phyloP scores from a whole-genome alignment of 2,797 vertebrate species.

The Eurystomus glaucurus region DNA sequence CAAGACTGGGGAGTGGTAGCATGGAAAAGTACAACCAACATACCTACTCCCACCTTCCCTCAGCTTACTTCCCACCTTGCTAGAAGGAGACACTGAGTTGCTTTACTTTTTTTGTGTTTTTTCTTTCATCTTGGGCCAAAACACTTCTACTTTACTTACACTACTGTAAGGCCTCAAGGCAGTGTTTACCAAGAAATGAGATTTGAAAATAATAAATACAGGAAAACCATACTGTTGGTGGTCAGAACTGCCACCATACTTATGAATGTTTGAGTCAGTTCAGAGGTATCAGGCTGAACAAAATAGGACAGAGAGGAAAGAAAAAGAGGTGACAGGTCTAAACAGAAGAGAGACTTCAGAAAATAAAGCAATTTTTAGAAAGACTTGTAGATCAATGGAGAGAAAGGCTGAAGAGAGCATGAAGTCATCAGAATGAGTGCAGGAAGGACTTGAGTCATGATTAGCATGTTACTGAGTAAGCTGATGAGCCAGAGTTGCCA shows the following conservation, averaged over 20 bases:
- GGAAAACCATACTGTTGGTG: not conserved
- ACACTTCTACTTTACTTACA: not conserved
- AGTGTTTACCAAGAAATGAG: not conserved
- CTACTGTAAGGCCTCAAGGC: not conserved
- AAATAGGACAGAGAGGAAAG: not conserved
- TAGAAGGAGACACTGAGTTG: not conserved
- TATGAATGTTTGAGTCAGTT: not conserved
- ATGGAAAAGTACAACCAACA: not conserved
- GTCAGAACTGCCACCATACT: not conserved
- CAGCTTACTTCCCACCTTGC: not conserved
- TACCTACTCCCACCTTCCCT: not conserved
- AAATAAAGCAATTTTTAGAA: not conserved
- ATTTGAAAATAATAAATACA: not conserved
- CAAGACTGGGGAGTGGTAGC: not conserved
- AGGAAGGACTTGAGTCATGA: not conserved
- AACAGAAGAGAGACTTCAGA: not conserved
- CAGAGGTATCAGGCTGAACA: not conserved
- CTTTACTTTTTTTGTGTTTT: not conserved
- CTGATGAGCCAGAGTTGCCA: not conserved
- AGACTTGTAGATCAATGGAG: not conserved
- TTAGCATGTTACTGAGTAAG: conserved; percentile 26
- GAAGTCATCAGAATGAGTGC: not conserved
- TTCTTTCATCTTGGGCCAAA: not conserved
- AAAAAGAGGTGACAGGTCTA: not conserved
- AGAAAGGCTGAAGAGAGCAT: not conserved